Evolutionary conservation across 2,888 invertebrate species (phyloP).

Genomic region (Tribolium freemani): DNA sequence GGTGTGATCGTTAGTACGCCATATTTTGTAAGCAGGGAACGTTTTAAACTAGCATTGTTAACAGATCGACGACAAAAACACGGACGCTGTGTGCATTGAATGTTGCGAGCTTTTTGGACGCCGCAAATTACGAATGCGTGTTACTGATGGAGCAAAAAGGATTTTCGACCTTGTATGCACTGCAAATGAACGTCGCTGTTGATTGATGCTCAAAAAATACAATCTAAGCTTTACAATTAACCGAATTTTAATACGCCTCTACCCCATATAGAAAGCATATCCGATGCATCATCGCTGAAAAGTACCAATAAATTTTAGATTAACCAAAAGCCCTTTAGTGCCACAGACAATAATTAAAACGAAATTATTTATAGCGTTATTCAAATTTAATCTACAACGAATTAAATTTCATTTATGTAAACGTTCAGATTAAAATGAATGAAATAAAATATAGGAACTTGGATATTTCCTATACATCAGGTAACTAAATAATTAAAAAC

Average conservation of each 20-base stretch:
- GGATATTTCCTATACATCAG: not conserved
- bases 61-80: slow-evolving; percentile 30
- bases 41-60: slow-evolving; percentile 29
- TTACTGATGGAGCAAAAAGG: slow-evolving; percentile 19
- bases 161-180: not conserved
- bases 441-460: not conserved
- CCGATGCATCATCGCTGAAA: not conserved
- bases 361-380: slow-evolving; percentile 17
- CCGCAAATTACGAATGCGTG: slow-evolving; percentile 39
- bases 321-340: slow-evolving; percentile 14
- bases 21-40: slow-evolving; percentile 16
- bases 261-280: too few species aligned
- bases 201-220: not conserved
- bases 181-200: not conserved
- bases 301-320: slow-evolving; percentile 5
- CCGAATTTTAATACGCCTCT: not conserved
- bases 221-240: not conserved
- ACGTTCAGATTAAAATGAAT: not conserved
- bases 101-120: slow-evolving; percentile 31
- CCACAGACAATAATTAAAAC: slow-evolving; percentile 22
- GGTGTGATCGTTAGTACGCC: slow-evolving; percentile 29
- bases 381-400: slow-evolving; percentile 10
- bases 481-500: not conserved
- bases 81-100: slow-evolving; percentile 32
- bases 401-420: slow-evolving; percentile 26